Conservation (phyloP, 2,888 invertebrate genomes). For the Callyntrura guangdongensis region DNA sequence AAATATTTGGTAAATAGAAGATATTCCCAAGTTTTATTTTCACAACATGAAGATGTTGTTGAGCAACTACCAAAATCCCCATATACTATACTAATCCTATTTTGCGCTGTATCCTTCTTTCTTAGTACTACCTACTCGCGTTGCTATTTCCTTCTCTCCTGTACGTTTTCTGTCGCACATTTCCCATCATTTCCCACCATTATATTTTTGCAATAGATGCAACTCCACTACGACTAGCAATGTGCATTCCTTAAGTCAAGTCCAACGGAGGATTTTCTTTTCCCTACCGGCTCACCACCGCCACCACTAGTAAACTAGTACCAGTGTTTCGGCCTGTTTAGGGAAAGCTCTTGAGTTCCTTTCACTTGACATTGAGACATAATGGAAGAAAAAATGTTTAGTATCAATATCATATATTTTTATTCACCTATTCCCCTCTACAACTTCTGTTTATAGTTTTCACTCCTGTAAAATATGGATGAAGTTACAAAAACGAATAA, state of each 20-base stretch:
- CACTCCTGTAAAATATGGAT: conserved; percentile 12
- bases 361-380: conserved; percentile 58
- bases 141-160: background rate
- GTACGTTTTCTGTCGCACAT: background rate
- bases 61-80: background rate
- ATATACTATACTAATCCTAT: background rate
- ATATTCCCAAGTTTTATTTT: background rate
- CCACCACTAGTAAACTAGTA: background rate
- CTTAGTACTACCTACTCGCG: no score
- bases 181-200: background rate
- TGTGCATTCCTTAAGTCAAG: conserved; percentile 5
- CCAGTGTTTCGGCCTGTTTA: conserved; percentile 23
- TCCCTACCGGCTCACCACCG: conserved; percentile 20
- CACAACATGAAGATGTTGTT: no score
- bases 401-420: no score
- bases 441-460: background rate
- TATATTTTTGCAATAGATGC: background rate
- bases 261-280: conserved; percentile 17
- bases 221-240: background rate
- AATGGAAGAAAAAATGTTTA: conserved; percentile 28
- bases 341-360: background rate
- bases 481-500: conserved; percentile 38
- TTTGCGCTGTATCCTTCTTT: background rate
- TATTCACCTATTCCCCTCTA: background rate
- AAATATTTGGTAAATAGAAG: background rate